Conservation (phyloP, 2,797 vertebrate genomes). For the Ctenosaura bakeri region DNA sequence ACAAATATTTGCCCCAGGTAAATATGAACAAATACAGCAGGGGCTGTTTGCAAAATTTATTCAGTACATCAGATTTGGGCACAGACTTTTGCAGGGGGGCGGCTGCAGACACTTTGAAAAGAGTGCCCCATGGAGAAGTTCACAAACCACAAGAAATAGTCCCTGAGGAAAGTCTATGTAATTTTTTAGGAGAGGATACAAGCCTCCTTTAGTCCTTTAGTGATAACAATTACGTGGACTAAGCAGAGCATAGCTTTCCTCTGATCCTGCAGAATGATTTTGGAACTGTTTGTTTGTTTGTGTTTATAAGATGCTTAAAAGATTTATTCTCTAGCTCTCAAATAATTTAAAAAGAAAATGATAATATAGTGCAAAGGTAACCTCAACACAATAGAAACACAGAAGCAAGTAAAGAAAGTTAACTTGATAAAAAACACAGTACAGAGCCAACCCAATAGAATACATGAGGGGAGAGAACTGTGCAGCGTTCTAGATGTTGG, state of each 20-base stretch:
- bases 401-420: neutral
- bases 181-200: neutral
- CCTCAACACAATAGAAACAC: neutral
- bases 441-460: neutral
- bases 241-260: neutral
- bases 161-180: neutral
- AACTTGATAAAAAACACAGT: neutral
- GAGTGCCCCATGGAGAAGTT: neutral
- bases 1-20: constrained; percentile 18
- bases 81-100: neutral
- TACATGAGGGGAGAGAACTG: neutral
- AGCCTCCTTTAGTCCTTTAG: neutral
- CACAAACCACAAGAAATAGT: neutral
- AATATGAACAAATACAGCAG: neutral
- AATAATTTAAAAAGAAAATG: neutral
- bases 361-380: neutral
- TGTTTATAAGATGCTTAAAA: neutral
- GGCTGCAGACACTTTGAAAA: neutral
- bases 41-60: neutral
- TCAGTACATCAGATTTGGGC: neutral
- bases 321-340: neutral
- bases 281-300: neutral
- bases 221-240: neutral
- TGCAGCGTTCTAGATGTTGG: too few species aligned
- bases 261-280: neutral